A percentile compares a stretch with the other conserved stretches of the same genome.
Conservation (phyloP, 2,113 vertebrate species). For the Neotoma lepida region DNA sequence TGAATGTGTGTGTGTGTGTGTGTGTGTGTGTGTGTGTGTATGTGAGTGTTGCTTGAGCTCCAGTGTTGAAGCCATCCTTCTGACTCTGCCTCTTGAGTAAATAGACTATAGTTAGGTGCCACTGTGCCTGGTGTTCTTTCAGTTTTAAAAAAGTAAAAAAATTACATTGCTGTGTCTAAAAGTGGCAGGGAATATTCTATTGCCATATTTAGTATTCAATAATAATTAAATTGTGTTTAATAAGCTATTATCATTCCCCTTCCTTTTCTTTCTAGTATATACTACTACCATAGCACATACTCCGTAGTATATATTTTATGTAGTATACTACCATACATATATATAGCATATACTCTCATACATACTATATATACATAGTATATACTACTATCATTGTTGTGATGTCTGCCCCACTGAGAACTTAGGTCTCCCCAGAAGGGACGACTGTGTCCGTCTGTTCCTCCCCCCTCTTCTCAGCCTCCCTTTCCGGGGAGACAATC, state of each 20-base stretch:
- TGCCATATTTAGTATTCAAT: constrained; percentile 35
- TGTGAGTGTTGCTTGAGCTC: not conserved
- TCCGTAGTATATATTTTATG: not conserved
- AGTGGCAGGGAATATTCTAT: not conserved
- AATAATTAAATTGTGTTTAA: not conserved
- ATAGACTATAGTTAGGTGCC: not conserved
- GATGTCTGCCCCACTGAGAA: no score
- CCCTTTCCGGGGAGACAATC: no score
- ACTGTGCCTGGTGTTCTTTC: not conserved
- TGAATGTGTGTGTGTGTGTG: not conserved
- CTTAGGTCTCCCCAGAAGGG: no score
- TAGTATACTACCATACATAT: not conserved
- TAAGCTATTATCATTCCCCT: not conserved
- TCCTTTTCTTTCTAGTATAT: not conserved
- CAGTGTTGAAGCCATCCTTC: not conserved
- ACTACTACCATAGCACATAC: not conserved
- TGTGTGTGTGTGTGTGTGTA: not conserved
- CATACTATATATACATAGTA: not conserved
- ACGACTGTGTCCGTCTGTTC: no score
- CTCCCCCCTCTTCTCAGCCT: no score
- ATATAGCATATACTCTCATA: not conserved
- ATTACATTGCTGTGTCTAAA: not conserved
- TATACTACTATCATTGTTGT: not conserved
- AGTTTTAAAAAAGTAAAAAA: constrained; percentile 46
- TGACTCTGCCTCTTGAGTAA: not conserved